Percentiles rank a stretch among this genome's conserved stretches.
phyloP scores from a whole-genome alignment of 2,797 vertebrate species.

The Gambelia wislizenii region DNA sequence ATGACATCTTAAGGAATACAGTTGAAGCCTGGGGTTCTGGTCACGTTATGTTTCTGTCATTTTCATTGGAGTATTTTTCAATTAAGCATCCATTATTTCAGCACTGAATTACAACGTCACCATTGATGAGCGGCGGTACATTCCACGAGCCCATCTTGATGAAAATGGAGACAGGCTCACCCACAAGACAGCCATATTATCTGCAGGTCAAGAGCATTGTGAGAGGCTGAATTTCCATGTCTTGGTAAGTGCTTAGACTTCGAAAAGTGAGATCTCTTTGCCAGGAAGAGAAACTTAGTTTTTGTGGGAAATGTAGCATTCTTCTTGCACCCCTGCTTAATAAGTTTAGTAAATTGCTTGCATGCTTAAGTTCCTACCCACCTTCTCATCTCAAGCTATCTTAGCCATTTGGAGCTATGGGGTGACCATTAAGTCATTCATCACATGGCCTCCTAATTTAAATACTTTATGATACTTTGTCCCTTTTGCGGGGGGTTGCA shows the following conservation, averaged over 20 bases:
- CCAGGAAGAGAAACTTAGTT: too few relatives aligned
- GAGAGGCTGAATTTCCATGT: constrained; percentile 92
- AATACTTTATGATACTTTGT: too few relatives aligned
- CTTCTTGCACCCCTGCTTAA: too few relatives aligned
- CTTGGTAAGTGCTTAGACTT: constrained; percentile 82
- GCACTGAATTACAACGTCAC: constrained; percentile 86
- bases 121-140: constrained; percentile 92
- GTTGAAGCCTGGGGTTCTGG: neutral
- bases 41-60: neutral
- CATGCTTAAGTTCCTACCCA: too few relatives aligned
- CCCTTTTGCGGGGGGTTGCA: too few relatives aligned
- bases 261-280: neutral
- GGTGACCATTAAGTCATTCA: too few relatives aligned
- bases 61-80: neutral
- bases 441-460: too few relatives aligned
- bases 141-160: constrained; percentile 90
- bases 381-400: too few relatives aligned
- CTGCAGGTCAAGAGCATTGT: constrained; percentile 82
- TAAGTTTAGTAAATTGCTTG: too few relatives aligned
- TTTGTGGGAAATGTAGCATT: too few relatives aligned
- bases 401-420: too few relatives aligned
- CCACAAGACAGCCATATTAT: constrained; percentile 81
- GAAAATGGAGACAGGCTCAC: constrained; percentile 78
- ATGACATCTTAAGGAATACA: fast-evolving
- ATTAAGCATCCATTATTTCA: constrained; percentile 48